These are phyloP conservation scores for Eupithecia pulchellata DNA, from an alignment of 2,888 invertebrate species.

Conservation along the genomic window DNA sequence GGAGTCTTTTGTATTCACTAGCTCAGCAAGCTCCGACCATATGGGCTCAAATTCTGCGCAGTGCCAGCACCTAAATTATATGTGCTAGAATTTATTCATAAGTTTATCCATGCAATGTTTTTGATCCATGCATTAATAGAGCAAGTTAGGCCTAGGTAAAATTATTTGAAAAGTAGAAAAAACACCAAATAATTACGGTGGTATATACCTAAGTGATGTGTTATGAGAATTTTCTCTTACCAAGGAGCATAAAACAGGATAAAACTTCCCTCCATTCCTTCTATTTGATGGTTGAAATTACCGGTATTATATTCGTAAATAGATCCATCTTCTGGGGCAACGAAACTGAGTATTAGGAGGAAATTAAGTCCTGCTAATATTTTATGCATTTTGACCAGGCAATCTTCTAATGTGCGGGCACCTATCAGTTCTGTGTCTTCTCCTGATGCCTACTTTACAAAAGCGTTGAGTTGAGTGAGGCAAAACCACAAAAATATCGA, in stretches of 20 bases:
- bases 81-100: not conserved
- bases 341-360: conserved; percentile 84
- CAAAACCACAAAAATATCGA: not conserved
- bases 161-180: not conserved
- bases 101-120: not conserved
- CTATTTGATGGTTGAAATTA: conserved; percentile 87
- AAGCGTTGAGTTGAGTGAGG: not conserved
- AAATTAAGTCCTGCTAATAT: conserved; percentile 53
- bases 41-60: conserved; percentile 91
- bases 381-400: conserved; percentile 51
- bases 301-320: conserved; percentile 85
- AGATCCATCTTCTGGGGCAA: conserved; percentile 88
- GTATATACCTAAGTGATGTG: not conserved
- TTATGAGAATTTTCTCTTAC: conserved; percentile 73
- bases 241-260: conserved; percentile 93
- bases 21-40: conserved; percentile 90
- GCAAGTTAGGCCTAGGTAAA: not conserved
- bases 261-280: conserved; percentile 89
- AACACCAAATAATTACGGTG: no score
- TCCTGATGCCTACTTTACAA: not conserved
- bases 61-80: conserved; percentile 90
- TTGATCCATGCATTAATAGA: not conserved
- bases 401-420: not conserved
- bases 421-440: not conserved
- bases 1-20: conserved; percentile 87